Evolutionary conservation across 2,797 vertebrate genomes (phyloP), one percentile per base, ranked within the genome.

Genomic region (Florisuga fusca): DNA sequence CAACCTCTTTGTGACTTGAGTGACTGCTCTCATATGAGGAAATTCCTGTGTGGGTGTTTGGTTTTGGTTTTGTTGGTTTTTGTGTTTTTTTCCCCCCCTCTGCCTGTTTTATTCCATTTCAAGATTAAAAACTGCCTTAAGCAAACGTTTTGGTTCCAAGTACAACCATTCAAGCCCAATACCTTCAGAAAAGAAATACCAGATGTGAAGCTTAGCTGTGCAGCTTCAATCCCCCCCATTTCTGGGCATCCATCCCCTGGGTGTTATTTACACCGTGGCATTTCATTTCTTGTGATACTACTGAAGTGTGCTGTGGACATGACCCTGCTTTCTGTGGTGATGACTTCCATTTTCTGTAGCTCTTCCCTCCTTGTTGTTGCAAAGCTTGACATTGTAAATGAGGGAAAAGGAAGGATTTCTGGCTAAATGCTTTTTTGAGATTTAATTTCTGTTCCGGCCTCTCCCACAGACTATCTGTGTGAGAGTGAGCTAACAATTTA

Each of bases 381-480:
- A 63, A 90, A 89, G 63, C 46, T 92, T 91, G 71, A 87, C 96
- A 79, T 25, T 85, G 45, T 61, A 68, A 90, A 41, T 69, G 38
- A 80, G 63, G 48, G 48, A 89, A 89, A 84, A 85, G 51, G 29
- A 54, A 84, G 15, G 55, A 54, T 90, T 48, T 71, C 63, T 87
- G 20, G 34, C 23, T 69, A 82, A 73, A 82, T 6, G 8, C 29
- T 81, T 87, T 50, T 68, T 69, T 62, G 55, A 90, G 58, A 69
- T 92, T 33, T 62, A 31, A 45, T 89, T 92, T 85, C n/a, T 87
- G 6, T 84, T 93, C 10, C 26, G 54, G 62, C 26, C 33, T 81
- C 26, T 75, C 22, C 66, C 61, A 41, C n/a, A 68, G 50, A 45
- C 19, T 71, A 1, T 14, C 38, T 73, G 3, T 62, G 16, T 66